Evolutionary conservation across 2,113 vertebrate species (phyloP).

Genomic region (Sylvilagus bachmani): DNA sequence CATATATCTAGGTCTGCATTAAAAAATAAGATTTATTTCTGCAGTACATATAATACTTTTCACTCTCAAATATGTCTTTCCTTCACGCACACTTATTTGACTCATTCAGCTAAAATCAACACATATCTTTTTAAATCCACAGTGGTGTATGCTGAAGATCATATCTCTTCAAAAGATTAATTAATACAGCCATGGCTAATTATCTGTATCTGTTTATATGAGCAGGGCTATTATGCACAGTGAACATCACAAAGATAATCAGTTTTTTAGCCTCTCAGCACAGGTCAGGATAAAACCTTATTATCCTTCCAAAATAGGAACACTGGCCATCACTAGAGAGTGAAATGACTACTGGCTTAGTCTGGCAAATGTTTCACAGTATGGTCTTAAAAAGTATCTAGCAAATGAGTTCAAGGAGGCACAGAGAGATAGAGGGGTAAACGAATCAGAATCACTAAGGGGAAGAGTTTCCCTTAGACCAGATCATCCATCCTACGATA

Average conservation of each 20-base stretch:
- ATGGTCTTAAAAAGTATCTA: not conserved
- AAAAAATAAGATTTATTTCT: not conserved
- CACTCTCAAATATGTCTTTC: conserved; percentile 34
- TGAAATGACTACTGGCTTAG: conserved; percentile 7
- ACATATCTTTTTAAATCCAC: conserved; percentile 1
- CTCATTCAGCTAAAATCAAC: conserved; percentile 29
- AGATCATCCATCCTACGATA: not conserved
- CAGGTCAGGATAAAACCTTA: conserved; percentile 58
- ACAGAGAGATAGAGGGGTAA: not conserved
- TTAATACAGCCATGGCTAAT: conserved; percentile 72
- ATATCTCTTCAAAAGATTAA: conserved; percentile 66
- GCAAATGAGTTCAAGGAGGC: not conserved
- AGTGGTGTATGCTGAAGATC: conserved; percentile 16
- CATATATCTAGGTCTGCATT: not conserved
- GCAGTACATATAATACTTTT: not conserved
- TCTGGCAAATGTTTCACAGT: conserved; percentile 13
- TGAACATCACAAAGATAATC: conserved; percentile 69
- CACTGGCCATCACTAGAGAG: conserved; percentile 4
- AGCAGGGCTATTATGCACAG: conserved; percentile 64
- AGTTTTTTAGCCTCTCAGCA: conserved; percentile 35
- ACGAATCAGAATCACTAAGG: not conserved
- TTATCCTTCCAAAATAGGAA: conserved; percentile 44
- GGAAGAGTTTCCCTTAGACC: not conserved
- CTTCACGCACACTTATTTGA: conserved; percentile 8
- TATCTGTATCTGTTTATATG: conserved; percentile 65